phyloP scores from a whole-genome alignment of 2,797 vertebrate species.

The Bucorvus abyssinicus region DNA sequence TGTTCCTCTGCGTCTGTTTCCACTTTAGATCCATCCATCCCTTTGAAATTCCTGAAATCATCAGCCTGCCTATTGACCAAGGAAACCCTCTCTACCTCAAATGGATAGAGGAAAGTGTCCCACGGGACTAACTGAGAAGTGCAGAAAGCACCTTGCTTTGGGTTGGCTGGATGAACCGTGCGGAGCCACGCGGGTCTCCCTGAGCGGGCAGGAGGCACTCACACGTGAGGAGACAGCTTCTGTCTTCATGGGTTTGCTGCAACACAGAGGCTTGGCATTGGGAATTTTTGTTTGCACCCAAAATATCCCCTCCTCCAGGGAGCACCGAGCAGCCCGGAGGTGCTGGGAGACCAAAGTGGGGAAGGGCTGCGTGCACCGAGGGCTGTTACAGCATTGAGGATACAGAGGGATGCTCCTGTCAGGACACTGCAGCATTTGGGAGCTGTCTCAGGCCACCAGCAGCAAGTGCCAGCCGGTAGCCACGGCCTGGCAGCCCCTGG shows the following conservation, averaged over 20 bases:
- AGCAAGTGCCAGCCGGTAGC: background rate
- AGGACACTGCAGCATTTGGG: background rate
- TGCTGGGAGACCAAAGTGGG: background rate
- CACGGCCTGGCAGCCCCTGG: background rate
- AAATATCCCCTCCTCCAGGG: background rate
- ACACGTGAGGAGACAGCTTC: rapidly evolving
- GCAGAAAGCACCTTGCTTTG: rapidly evolving
- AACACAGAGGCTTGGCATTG: rapidly evolving
- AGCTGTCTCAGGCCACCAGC: background rate
- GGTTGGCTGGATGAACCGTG: background rate
- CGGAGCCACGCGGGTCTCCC: background rate
- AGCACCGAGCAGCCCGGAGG: background rate
- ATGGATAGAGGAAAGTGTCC: conserved; percentile 85
- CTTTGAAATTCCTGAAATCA: conserved; percentile 85
- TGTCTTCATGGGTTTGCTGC: rapidly evolving
- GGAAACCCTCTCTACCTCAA: conserved; percentile 81
- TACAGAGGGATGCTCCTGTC: rapidly evolving
- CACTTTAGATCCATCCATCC: conserved; percentile 83
- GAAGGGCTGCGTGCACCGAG: background rate
- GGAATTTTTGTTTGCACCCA: background rate
- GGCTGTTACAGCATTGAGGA: background rate
- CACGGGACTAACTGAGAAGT: conserved; percentile 56
- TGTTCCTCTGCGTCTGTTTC: background rate
- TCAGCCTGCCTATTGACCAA: conserved; percentile 83
- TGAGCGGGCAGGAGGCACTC: background rate